phyloP scores from a whole-genome alignment of 2,888 invertebrate genomes.

The Acanthococcus lagerstroemiae region DNA sequence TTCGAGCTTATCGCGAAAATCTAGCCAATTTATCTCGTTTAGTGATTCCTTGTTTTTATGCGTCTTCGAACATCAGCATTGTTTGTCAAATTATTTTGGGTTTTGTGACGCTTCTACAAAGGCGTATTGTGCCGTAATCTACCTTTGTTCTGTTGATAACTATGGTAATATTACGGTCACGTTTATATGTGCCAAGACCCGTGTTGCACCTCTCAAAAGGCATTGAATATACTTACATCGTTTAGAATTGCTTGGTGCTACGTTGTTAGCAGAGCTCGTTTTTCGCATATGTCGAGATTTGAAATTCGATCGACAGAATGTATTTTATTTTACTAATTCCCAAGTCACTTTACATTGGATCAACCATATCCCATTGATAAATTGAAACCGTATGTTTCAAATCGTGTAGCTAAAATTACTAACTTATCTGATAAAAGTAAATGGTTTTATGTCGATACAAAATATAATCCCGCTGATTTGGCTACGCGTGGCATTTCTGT shows the following conservation, averaged over 20 bases:
- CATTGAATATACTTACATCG: neutral
- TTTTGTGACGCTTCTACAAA: too few species aligned
- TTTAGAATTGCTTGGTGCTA: neutral
- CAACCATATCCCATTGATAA: too few species aligned
- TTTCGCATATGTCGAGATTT: neutral
- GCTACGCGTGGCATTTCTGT: neutral
- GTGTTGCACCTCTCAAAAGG: neutral
- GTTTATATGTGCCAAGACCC: neutral
- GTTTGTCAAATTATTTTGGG: too few species aligned
- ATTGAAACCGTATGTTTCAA: neutral
- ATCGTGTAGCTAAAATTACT: neutral
- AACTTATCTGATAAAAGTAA: neutral
- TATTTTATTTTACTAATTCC: neutral
- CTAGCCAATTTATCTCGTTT: too few species aligned
- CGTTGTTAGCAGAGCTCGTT: neutral
- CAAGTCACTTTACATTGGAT: neutral
- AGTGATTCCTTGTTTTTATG: too few species aligned
- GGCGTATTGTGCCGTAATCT: neutral
- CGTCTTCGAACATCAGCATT: too few species aligned
- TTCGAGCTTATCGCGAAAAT: too few species aligned
- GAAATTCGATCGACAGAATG: neutral
- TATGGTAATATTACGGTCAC: neutral
- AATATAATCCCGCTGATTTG: neutral
- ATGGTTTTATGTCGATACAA: neutral
- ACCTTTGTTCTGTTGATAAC: neutral